Evolutionary conservation across 1,140 invertebrate species (phyloP).

Genomic region (Tetragnatha versicolor): DNA sequence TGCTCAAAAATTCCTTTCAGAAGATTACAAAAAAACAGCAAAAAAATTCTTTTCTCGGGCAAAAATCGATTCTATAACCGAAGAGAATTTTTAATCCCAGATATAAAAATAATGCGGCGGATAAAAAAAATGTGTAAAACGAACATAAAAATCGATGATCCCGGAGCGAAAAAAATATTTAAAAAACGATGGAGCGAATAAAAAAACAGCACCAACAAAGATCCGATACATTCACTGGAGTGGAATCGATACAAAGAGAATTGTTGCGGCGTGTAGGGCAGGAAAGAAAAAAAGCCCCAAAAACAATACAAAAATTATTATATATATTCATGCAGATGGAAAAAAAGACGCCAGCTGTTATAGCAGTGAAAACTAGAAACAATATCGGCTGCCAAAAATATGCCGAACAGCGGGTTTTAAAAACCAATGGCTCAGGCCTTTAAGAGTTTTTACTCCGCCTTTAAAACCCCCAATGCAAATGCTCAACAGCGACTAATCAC

Average conservation of each 20-base stretch:
- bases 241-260: conserved; percentile 54
- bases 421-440: conserved; percentile 54
- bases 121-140: conserved; percentile 46
- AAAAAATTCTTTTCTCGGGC: conserved; percentile 17
- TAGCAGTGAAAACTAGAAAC: conserved; percentile 52
- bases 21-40: conserved; percentile 16
- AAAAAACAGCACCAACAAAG: conserved; percentile 31
- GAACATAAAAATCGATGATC: conserved; percentile 53
- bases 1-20: conserved; percentile 48
- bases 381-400: conserved; percentile 48
- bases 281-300: conserved; percentile 31
- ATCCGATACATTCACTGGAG: conserved; percentile 54
- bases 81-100: conserved; percentile 54
- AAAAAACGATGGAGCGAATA: conserved; percentile 6
- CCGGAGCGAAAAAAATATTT: conserved; percentile 11
- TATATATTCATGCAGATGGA: conserved; percentile 55
- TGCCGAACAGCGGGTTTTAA: conserved; percentile 50
- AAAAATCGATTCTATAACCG: conserved; percentile 54
- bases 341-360: conserved; percentile 52
- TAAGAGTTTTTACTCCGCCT: conserved; percentile 47
- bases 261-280: conserved; percentile 50
- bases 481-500: conserved; percentile 50
- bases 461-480: conserved; percentile 52
- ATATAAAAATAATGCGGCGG: conserved; percentile 52
- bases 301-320: conserved; percentile 49